phyloP scores from a whole-genome alignment of 2,888 invertebrate species.

The Ypsolopha scabrella region DNA sequence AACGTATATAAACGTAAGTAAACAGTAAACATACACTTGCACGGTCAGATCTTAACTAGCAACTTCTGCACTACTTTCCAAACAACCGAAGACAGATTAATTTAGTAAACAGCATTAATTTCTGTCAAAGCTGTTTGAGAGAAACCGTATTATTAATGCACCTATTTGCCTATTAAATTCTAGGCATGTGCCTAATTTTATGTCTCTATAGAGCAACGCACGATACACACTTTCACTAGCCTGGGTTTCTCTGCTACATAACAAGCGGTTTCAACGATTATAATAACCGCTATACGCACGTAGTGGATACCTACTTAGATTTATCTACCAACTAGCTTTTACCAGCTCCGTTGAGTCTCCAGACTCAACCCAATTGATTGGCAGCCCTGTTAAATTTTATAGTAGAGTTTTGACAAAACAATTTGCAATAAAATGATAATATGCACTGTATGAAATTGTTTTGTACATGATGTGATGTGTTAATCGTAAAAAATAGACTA shows the following conservation, averaged over 20 bases:
- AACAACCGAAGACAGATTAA: not conserved
- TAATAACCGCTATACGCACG: constrained; percentile 1
- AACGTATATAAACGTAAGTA: not conserved
- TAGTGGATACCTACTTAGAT: not conserved
- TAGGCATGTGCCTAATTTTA: constrained; percentile 6
- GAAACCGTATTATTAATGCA: not conserved
- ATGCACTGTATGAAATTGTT: not conserved
- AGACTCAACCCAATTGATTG: not conserved
- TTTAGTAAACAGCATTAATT: not conserved
- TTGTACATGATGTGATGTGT: no score
- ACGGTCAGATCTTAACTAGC: not conserved
- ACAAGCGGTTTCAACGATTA: constrained; percentile 24
- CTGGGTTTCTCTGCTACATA: constrained; percentile 52
- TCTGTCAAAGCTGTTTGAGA: not conserved
- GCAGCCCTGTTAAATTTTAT: no score
- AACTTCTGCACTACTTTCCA: not conserved
- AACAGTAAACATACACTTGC: not conserved
- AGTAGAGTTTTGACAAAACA: not conserved
- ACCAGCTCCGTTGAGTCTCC: not conserved
- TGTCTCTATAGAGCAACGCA: constrained; percentile 4
- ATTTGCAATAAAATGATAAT: not conserved
- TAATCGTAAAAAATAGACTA: no score
- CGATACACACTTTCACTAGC: constrained; percentile 44
- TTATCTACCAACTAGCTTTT: not conserved
- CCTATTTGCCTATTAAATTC: constrained; percentile 6